A percentile compares a stretch with the other conserved stretches of the same genome.
phyloP scores from a whole-genome alignment of 1,140 invertebrate genomes.

The Micrasema minimum region DNA sequence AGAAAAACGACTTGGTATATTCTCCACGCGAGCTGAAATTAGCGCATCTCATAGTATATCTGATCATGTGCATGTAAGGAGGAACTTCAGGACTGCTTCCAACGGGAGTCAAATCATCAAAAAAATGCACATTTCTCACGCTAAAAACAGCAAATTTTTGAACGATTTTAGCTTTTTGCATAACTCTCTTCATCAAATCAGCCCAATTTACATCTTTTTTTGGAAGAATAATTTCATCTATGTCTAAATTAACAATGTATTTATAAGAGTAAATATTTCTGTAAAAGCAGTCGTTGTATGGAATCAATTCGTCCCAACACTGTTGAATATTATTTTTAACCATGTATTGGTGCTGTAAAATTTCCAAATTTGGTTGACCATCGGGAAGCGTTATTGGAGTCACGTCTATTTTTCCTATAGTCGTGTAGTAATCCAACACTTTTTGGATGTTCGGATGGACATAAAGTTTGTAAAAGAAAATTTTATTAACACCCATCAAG shows the following conservation, averaged over 20 bases:
- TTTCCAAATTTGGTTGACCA: slow-evolving; percentile 88
- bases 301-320: slow-evolving; percentile 92
- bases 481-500: slow-evolving; percentile 90
- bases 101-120: slow-evolving; percentile 88
- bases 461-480: slow-evolving; percentile 91
- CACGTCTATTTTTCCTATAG: slow-evolving; percentile 80
- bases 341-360: slow-evolving; percentile 87
- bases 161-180: slow-evolving; percentile 77
- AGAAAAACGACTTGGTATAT: too few species aligned
- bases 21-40: too few species aligned
- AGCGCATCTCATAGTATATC: too few species aligned
- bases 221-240: slow-evolving; percentile 95
- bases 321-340: slow-evolving; percentile 91
- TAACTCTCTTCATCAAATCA: slow-evolving; percentile 79
- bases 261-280: slow-evolving; percentile 91
- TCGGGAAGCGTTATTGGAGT: slow-evolving; percentile 90
- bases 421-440: slow-evolving; percentile 84
- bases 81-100: slow-evolving; percentile 78
- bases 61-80: slow-evolving; percentile 63
- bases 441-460: slow-evolving; percentile 92
- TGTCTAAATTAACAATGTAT: slow-evolving; percentile 89
- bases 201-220: slow-evolving; percentile 80
- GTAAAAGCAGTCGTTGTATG: slow-evolving; percentile 97
- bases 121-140: slow-evolving; percentile 92
- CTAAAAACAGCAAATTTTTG: slow-evolving; percentile 82